A percentile compares a stretch with the other conserved stretches of the same genome.
Conservation (phyloP, 1,140 invertebrate genomes). For the Oncopodura yosiiana region DNA sequence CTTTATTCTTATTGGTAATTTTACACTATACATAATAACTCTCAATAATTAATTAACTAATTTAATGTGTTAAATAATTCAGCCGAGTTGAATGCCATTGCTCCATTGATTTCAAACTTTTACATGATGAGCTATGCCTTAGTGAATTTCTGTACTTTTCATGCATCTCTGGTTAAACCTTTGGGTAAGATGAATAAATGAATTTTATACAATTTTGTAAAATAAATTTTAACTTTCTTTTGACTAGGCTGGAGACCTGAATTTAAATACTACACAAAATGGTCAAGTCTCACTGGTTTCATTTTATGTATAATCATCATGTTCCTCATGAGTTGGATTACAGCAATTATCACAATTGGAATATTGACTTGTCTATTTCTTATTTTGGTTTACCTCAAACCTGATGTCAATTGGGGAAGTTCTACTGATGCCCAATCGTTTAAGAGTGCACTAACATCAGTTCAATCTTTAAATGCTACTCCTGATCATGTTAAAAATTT, state of each 20-base stretch:
- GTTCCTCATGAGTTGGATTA: slow-evolving; percentile 80
- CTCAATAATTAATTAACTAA: not conserved
- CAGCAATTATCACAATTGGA: slow-evolving; percentile 47
- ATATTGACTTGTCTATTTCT: slow-evolving; percentile 45
- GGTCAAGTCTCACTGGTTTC: slow-evolving; percentile 46
- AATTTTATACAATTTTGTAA: slow-evolving; percentile 39
- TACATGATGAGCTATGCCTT: slow-evolving; percentile 94
- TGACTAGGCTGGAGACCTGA: slow-evolving; percentile 70
- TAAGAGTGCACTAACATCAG: slow-evolving; percentile 46
- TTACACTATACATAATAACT: no score
- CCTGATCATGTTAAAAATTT: slow-evolving; percentile 55
- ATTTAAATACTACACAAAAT: slow-evolving; percentile 55
- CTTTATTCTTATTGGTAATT: slow-evolving; percentile 77
- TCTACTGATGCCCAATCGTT: slow-evolving; percentile 52
- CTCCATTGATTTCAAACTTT: slow-evolving; percentile 95
- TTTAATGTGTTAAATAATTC: slow-evolving; percentile 41
- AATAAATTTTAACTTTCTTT: no score
- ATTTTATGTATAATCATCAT: slow-evolving; percentile 64
- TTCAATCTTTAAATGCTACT: slow-evolving; percentile 45
- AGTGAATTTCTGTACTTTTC: slow-evolving; percentile 55
- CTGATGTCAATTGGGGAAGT: slow-evolving; percentile 55
- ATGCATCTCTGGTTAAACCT: slow-evolving; percentile 45
- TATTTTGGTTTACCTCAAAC: slow-evolving; percentile 42
- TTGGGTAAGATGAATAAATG: no score
- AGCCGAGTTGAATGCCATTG: slow-evolving; percentile 84